These are phyloP conservation scores for Hirudo medicinalis DNA, from an alignment of 1,140 invertebrate genomes.

Conservation along the genomic window DNA sequence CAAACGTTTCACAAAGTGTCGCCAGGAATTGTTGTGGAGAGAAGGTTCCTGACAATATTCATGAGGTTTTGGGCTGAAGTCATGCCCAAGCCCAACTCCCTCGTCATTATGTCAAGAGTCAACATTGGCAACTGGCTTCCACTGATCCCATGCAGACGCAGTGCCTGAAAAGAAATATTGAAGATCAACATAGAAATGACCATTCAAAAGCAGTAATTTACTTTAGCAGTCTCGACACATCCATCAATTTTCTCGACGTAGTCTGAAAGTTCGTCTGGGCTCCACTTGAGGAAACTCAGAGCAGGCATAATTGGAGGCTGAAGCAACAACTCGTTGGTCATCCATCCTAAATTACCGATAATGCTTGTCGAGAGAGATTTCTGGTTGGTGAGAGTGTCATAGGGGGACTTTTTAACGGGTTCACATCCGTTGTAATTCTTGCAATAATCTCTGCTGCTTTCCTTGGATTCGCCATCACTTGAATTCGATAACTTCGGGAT, in stretches of 20 bases:
- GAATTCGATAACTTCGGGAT: too few species aligned
- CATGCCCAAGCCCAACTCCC: neutral
- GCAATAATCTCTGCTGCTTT: too few species aligned
- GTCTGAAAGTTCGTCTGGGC: neutral
- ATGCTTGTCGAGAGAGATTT: neutral
- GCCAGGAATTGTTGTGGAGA: neutral
- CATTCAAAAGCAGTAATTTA: neutral
- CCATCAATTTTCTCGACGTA: slow-evolving; percentile 2
- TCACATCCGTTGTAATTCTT: too few species aligned
- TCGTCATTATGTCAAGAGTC: neutral
- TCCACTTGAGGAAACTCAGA: neutral
- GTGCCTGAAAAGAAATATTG: slow-evolving; percentile 4
- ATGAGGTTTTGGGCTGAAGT: neutral
- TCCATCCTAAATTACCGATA: neutral
- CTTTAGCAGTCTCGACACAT: neutral
- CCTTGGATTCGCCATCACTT: too few species aligned
- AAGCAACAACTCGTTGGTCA: neutral
- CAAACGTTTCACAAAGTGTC: too few species aligned
- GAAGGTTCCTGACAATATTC: slow-evolving; percentile 1
- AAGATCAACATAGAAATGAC: neutral
- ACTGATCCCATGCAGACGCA: neutral
- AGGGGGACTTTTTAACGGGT: too few species aligned
- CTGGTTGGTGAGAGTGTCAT: neutral
- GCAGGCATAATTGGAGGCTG: slow-evolving; percentile 2
- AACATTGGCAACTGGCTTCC: neutral